phyloP scores from a whole-genome alignment of 2,888 invertebrate genomes.

The Escarpia spicata region DNA sequence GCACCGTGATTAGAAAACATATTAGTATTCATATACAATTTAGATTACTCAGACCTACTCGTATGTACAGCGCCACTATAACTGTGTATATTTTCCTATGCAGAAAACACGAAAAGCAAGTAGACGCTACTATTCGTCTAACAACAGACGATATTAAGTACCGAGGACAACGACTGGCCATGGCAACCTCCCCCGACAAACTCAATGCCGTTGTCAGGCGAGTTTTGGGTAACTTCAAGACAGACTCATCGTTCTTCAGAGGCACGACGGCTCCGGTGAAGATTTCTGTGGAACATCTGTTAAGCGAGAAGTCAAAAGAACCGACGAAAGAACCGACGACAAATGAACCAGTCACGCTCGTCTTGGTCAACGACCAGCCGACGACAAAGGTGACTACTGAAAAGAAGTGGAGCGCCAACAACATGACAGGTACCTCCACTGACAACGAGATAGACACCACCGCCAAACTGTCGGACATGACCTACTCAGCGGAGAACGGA shows the following conservation, averaged over 20 bases:
- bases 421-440: neutral
- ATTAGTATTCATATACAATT: too few species aligned
- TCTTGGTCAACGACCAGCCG: neutral
- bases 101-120: neutral
- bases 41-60: too few species aligned
- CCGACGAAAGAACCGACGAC: neutral
- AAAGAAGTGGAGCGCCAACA: neutral
- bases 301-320: neutral
- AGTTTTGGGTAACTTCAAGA: neutral
- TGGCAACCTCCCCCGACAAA: neutral
- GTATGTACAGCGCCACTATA: too few species aligned
- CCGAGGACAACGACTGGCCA: neutral
- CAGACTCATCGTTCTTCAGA: neutral
- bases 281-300: neutral
- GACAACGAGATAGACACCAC: neutral
- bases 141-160: neutral
- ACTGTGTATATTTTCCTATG: too few species aligned
- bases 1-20: too few species aligned
- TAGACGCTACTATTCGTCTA: slow-evolving; percentile 1
- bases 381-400: neutral
- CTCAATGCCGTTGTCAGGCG: neutral
- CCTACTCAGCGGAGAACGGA: neutral
- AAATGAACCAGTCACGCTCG: neutral
- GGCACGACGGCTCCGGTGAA: neutral
- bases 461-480: neutral